phyloP scores from a whole-genome alignment of 2,113 vertebrate genomes.

The Piaya cayana region DNA sequence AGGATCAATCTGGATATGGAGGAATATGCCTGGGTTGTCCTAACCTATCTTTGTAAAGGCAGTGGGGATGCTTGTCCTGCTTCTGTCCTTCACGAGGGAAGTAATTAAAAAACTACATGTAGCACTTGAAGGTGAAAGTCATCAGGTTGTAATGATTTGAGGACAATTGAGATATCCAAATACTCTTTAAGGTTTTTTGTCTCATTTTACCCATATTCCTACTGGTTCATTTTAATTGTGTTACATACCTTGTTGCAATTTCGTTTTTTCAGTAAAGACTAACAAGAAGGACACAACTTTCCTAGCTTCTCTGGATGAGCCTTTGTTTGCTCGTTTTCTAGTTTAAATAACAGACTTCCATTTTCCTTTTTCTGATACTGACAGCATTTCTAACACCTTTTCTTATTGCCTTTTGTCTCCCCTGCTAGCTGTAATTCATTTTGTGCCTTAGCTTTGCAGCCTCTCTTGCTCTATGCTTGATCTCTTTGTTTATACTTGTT shows the following conservation, averaged over 20 bases:
- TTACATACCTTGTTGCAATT: neutral
- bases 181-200: neutral
- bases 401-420: constrained; percentile 41
- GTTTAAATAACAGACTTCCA: constrained; percentile 42
- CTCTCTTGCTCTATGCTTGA: neutral
- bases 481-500: constrained; percentile 34
- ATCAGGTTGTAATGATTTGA: neutral
- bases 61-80: neutral
- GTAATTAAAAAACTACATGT: neutral
- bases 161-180: neutral
- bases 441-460: constrained; percentile 30
- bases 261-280: neutral
- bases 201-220: neutral
- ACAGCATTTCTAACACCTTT: constrained; percentile 40
- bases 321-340: constrained; percentile 41
- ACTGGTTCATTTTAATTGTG: neutral
- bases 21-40: neutral
- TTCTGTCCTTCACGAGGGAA: neutral
- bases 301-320: neutral
- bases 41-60: neutral
- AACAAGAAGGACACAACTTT: neutral
- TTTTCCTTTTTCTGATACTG: constrained; percentile 32
- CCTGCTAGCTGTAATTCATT: constrained; percentile 40
- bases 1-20: neutral
- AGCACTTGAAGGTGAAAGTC: neutral